Evolutionary conservation across 2,113 vertebrate species (phyloP).

Genomic region (Chrysochloris asiatica): DNA sequence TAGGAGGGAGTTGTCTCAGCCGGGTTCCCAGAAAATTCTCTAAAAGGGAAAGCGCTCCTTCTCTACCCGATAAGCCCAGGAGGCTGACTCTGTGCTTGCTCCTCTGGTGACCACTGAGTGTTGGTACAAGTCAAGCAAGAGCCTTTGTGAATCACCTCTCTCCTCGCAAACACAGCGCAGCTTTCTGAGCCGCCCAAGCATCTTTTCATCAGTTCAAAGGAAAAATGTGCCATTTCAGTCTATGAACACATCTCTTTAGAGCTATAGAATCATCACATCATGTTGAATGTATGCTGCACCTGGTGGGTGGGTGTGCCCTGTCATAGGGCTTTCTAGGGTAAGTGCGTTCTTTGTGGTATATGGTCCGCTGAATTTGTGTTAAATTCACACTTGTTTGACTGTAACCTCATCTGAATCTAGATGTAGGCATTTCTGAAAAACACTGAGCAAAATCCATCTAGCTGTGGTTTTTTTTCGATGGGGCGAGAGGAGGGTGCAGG

Average conservation of each 20-base stretch:
- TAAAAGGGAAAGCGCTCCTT: slow-evolving; percentile 54
- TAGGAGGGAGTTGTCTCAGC: background rate
- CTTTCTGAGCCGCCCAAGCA: slow-evolving; percentile 73
- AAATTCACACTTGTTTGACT: slow-evolving; percentile 10
- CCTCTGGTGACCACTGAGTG: background rate
- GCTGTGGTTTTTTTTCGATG: background rate
- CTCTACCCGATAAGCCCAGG: slow-evolving; percentile 40
- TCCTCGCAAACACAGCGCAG: background rate
- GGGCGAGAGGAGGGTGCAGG: no score
- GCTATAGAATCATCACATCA: background rate
- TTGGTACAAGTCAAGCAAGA: slow-evolving; percentile 49
- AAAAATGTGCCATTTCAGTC: slow-evolving; percentile 66
- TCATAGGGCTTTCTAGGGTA: background rate
- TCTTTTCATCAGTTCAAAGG: slow-evolving; percentile 77
- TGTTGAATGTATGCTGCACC: background rate
- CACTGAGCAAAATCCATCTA: background rate
- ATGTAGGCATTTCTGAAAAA: background rate
- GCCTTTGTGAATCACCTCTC: slow-evolving; percentile 68
- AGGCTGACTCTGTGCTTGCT: slow-evolving; percentile 40
- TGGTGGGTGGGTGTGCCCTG: background rate
- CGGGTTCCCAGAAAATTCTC: slow-evolving; percentile 63
- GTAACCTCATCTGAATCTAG: background rate
- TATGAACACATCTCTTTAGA: slow-evolving; percentile 5
- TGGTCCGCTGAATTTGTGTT: background rate
- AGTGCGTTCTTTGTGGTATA: background rate